phyloP scores from a whole-genome alignment of 2,113 vertebrate genomes.

The Leucosticte australis region DNA sequence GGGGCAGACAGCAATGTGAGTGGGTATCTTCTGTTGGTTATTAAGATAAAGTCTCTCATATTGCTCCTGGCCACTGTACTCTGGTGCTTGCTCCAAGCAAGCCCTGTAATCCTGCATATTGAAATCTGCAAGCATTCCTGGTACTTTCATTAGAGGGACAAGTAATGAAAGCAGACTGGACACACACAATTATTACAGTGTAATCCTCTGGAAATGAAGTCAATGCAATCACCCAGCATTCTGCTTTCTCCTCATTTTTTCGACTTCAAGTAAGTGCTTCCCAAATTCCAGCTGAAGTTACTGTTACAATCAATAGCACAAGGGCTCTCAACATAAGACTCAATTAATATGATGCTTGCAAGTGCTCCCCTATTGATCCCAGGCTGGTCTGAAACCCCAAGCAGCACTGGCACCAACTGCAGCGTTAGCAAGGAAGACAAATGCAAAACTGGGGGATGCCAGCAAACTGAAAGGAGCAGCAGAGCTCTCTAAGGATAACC shows the following conservation, averaged over 20 bases:
- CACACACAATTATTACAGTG: conserved; percentile 55
- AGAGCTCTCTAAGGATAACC: background rate
- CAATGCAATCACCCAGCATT: conserved; percentile 40
- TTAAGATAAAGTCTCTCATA: conserved; percentile 22
- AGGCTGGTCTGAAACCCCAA: conserved; percentile 17
- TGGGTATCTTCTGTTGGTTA: background rate
- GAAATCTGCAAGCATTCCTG: conserved; percentile 27
- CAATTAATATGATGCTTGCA: conserved; percentile 39
- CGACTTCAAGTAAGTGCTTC: conserved; percentile 59
- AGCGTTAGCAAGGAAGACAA: background rate
- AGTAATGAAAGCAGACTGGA: conserved; percentile 47
- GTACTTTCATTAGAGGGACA: conserved; percentile 27
- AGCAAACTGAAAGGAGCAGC: background rate
- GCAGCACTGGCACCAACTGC: background rate
- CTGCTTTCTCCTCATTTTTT: conserved; percentile 58
- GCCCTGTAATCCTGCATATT: background rate
- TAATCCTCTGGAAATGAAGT: conserved; percentile 63
- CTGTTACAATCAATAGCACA: conserved; percentile 54
- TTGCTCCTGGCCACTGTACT: background rate
- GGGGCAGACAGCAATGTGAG: conserved; percentile 19
- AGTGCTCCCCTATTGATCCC: conserved; percentile 52
- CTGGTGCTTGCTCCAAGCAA: background rate
- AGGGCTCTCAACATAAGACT: conserved; percentile 41
- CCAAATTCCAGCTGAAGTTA: conserved; percentile 63
- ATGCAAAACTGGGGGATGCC: background rate